Evolutionary conservation across 2,113 vertebrate species (phyloP), one percentile per base, ranked within the genome.

Genomic region (Pipa parva): DNA sequence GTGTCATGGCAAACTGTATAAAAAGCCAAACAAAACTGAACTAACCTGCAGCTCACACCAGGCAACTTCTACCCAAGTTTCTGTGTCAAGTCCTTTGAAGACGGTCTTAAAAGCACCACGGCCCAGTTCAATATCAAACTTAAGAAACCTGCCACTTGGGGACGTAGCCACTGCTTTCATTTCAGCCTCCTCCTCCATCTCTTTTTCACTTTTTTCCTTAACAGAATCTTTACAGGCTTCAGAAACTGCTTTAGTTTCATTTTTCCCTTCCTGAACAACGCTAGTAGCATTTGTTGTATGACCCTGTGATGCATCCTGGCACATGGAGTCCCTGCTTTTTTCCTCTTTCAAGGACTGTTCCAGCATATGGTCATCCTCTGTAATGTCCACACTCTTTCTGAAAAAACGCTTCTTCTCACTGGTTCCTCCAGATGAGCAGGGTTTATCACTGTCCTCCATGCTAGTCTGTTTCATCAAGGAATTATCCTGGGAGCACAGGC

Each of bases 81-180:
- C 94, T 0, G 93, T 94, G 80, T 97, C 94, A 65, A 97, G 80
- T 63, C 94, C 94, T 83, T 97, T 97, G 77, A 93, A 97, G 17
- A 97, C 94, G 0, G 93, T 96, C 80, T 97, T 97, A 78, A 97
- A 97, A 27, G 94, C 93, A 73, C 94, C 94, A 74, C 94, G 84
- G 31, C 94, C 94, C 15, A 97, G 78, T 78, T 97, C 93, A 39
- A 96, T 94, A 76, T 97, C 93, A 63, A 97, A 96, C 68, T 97
- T 96, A 46, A 96, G 85, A 77, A 97, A 96, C 28, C 94, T 85
- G 63, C 93, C 93, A 12, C 92, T 83, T 9, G 93, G 92, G 9
- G 94, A 97, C 11, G 93, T 96, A 31, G 92, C 94, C n/a, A 97
- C 91, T 0, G 94, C 94, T 76, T 97, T 96, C 93, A 96, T 95